phyloP scores from a whole-genome alignment of 2,797 vertebrate species.

The Chaetophractus vellerosus region DNA sequence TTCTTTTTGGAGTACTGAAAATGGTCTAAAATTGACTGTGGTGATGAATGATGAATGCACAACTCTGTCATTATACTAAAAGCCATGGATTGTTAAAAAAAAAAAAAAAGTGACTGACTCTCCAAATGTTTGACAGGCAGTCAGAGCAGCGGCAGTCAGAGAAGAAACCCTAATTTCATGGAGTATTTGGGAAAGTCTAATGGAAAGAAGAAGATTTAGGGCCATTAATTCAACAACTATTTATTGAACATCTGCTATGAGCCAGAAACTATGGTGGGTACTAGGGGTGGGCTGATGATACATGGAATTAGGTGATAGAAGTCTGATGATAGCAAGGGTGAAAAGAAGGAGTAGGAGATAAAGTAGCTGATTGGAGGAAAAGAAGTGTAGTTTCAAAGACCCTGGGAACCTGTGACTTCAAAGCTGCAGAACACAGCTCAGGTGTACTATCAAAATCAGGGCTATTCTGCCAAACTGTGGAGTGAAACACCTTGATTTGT shows the following conservation, averaged over 20 bases:
- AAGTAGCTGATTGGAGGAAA: not conserved
- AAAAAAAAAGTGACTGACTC: not conserved
- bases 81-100: too few relatives aligned
- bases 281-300: conserved; percentile 6
- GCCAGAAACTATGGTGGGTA: conserved; percentile 13
- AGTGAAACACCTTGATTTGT: not conserved
- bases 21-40: too few relatives aligned
- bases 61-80: too few relatives aligned
- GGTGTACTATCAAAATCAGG: not conserved
- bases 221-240: conserved; percentile 12
- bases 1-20: too few relatives aligned
- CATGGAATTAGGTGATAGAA: conserved; percentile 14
- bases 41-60: too few relatives aligned
- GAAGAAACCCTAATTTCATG: not conserved
- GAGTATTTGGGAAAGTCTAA: conserved; percentile 15
- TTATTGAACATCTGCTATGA: not conserved
- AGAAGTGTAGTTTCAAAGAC: conserved; percentile 36
- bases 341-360: not conserved
- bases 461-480: not conserved
- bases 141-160: not conserved
- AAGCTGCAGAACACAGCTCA: not conserved
- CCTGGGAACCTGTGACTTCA: not conserved
- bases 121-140: not conserved
- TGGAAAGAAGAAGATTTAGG: not conserved
- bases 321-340: not conserved